These are phyloP conservation scores for Calliphora vomitoria DNA, from an alignment of 2,888 invertebrate species.

Conservation along the genomic window DNA sequence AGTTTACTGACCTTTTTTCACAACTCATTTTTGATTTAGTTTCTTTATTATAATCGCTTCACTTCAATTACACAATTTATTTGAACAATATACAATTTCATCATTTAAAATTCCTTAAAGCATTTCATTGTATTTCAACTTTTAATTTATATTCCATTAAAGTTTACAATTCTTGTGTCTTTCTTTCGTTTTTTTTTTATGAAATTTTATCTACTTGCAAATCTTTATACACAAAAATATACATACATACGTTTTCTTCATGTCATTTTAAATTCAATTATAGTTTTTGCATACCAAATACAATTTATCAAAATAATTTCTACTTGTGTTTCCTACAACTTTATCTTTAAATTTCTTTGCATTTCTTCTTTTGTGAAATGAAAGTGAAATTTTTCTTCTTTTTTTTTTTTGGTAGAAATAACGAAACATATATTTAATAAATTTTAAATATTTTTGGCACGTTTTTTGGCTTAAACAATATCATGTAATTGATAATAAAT, in stretches of 20 bases:
- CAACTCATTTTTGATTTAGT: neutral
- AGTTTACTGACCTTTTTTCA: neutral
- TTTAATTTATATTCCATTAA: constrained; percentile 27
- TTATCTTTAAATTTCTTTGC: constrained; percentile 2
- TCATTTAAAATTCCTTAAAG: constrained; percentile 19
- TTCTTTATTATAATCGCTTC: neutral
- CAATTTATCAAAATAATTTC: constrained; percentile 33
- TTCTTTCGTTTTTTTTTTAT: neutral
- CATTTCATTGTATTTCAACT: constrained; percentile 17
- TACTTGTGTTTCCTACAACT: constrained; percentile 10
- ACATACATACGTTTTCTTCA: neutral
- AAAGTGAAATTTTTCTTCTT: constrained; percentile 28
- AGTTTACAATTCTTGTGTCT: neutral
- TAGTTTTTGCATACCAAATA: constrained; percentile 45
- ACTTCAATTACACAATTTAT: neutral
- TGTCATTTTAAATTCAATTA: constrained; percentile 53
- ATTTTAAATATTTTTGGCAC: constrained; percentile 44
- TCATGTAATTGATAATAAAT: constrained; percentile 13
- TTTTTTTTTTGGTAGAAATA: neutral
- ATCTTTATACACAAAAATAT: neutral
- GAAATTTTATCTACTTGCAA: constrained; percentile 9
- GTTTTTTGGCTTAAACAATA: constrained; percentile 37
- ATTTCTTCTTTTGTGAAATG: constrained; percentile 2
- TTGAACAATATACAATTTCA: neutral
- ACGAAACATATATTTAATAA: constrained; percentile 8